Conservation (phyloP, 2,888 invertebrate species). For the Rhimphoctona megacephalus region DNA sequence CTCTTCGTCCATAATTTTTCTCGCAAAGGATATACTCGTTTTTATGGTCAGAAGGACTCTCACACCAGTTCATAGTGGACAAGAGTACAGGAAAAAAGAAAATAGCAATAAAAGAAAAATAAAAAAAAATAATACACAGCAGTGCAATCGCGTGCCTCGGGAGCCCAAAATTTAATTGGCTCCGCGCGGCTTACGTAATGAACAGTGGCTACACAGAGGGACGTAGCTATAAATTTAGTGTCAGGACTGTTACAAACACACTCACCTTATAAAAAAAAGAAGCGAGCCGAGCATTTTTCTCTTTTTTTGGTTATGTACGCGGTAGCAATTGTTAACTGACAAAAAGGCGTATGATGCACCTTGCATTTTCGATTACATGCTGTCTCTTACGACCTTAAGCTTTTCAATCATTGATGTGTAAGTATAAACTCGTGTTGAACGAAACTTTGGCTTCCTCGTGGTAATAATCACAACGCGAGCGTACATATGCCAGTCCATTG, state of each 20-base stretch:
- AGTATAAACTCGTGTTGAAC: conserved; percentile 38
- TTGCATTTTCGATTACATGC: neutral
- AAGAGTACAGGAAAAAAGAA: conserved; percentile 29
- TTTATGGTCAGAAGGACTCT: conserved; percentile 52
- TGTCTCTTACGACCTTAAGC: conserved; percentile 16
- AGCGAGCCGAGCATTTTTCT: conserved; percentile 24
- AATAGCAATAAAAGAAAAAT: conserved; percentile 3
- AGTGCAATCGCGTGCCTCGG: conserved; percentile 72
- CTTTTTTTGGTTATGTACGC: conserved; percentile 27
- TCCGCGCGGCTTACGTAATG: conserved; percentile 72
- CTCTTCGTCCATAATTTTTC: conserved; percentile 55
- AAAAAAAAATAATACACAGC: conserved; percentile 12
- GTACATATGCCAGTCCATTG: conserved; percentile 43
- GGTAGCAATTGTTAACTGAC: neutral
- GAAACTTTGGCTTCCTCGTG: conserved; percentile 37
- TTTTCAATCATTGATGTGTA: neutral
- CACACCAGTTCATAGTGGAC: conserved; percentile 38
- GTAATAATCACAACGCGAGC: conserved; percentile 59
- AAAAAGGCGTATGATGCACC: conserved; percentile 12
- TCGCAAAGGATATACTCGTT: conserved; percentile 56
- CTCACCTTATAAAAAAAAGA: conserved; percentile 5
- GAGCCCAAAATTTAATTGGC: conserved; percentile 74
- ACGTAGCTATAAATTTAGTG: conserved; percentile 70
- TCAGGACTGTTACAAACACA: conserved; percentile 44
- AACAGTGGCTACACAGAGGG: conserved; percentile 68